phyloP scores from a whole-genome alignment of 2,888 invertebrate genomes.

The Clostera curtula region DNA sequence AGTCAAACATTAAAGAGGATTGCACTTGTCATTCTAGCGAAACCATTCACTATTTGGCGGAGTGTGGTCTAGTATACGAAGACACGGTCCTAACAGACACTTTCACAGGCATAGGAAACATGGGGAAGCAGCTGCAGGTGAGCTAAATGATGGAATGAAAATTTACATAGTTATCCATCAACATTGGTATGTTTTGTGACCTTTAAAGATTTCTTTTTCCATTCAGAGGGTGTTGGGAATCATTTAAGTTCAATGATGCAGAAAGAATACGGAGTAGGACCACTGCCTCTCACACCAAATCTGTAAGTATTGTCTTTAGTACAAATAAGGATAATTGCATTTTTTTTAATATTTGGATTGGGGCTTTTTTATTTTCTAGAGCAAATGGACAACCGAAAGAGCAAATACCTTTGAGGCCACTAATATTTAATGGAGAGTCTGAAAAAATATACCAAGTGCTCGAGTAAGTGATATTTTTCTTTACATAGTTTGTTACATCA shows the following conservation, averaged over 20 bases:
- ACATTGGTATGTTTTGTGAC: neutral
- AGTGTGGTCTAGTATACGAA: constrained; percentile 94
- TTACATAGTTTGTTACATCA: constrained; percentile 7
- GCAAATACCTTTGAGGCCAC: constrained; percentile 85
- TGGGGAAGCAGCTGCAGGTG: constrained; percentile 50
- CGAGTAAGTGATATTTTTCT: constrained; percentile 75
- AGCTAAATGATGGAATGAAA: neutral
- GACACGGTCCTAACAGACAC: constrained; percentile 76
- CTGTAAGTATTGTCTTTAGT: too few relatives aligned
- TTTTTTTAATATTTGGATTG: neutral
- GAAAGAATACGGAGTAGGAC: constrained; percentile 56
- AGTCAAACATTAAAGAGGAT: neutral
- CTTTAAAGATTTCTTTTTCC: neutral
- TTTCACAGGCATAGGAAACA: constrained; percentile 53
- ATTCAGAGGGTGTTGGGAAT: constrained; percentile 58
- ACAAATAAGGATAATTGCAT: neutral
- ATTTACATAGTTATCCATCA: neutral
- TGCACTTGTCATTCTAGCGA: constrained; percentile 75
- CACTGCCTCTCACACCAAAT: constrained; percentile 53
- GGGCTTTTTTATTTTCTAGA: constrained; percentile 27
- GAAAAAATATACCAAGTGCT: constrained; percentile 81
- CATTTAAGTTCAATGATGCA: constrained; percentile 72
- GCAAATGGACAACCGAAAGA: constrained; percentile 75
- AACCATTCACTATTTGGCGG: constrained; percentile 97
- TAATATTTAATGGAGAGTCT: constrained; percentile 80